Conservation (phyloP, 2,888 invertebrate genomes). For the Eupithecia abbreviata region DNA sequence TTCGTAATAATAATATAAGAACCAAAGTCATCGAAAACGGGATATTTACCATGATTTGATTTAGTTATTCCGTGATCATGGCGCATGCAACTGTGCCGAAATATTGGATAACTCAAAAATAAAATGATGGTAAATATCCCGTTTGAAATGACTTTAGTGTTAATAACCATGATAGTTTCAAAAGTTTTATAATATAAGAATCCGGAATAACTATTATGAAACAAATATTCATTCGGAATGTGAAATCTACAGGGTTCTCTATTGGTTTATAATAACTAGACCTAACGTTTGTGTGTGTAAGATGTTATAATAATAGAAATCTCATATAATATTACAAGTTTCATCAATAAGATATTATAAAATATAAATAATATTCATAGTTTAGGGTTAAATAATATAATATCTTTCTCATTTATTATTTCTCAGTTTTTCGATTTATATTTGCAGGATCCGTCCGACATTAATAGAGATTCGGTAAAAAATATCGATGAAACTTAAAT, state of each 20-base stretch:
- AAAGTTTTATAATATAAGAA: background rate
- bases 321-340: conserved; percentile 19
- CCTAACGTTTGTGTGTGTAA: background rate
- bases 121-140: too few species aligned
- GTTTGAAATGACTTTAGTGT: too few species aligned
- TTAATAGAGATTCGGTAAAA: background rate
- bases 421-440: background rate
- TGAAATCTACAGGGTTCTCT: conserved; percentile 29
- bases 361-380: conserved; percentile 5
- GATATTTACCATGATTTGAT: too few species aligned
- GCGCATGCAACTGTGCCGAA: too few species aligned
- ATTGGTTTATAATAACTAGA: conserved; percentile 1
- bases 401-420: conserved; percentile 5
- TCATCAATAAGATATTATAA: background rate
- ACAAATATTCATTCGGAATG: conserved; percentile 25
- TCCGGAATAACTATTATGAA: background rate
- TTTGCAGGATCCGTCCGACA: background rate
- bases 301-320: conserved; percentile 11
- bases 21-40: too few species aligned
- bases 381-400: conserved; percentile 11
- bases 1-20: too few species aligned
- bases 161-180: too few species aligned
- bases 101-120: too few species aligned
- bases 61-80: too few species aligned
- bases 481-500: too few species aligned